These are phyloP conservation scores for Sciurus niger DNA, from an alignment of 2,113 vertebrate species.

Conservation along the genomic window DNA sequence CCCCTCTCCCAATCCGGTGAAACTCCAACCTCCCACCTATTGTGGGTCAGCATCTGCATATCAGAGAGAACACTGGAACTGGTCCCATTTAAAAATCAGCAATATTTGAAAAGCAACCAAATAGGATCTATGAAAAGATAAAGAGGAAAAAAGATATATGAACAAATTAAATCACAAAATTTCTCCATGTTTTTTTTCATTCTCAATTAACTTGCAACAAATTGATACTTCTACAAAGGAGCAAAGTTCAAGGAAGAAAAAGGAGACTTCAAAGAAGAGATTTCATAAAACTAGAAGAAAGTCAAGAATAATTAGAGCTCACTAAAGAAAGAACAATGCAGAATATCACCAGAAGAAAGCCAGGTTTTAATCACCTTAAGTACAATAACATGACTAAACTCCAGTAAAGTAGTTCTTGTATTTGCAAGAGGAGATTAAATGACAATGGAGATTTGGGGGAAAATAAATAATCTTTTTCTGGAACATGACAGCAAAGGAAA, in stretches of 20 bases:
- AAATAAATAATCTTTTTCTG: not conserved
- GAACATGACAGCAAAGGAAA: not conserved
- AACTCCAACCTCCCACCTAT: no score
- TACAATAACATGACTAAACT: not conserved
- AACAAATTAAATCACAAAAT: conserved; percentile 48
- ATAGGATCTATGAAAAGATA: not conserved
- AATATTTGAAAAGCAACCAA: conserved; percentile 38
- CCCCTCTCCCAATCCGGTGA: no score
- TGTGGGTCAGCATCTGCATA: no score
- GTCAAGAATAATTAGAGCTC: not conserved
- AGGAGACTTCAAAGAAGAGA: not conserved
- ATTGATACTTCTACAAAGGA: not conserved
- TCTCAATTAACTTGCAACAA: not conserved
- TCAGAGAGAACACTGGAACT: no score
- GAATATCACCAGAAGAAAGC: not conserved
- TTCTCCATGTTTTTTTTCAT: not conserved
- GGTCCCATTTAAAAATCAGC: not conserved
- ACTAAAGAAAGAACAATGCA: not conserved
- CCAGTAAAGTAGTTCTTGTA: not conserved
- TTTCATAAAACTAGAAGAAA: not conserved
- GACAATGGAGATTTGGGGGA: not conserved
- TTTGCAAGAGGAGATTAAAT: conserved; percentile 1
- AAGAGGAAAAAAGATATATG: not conserved
- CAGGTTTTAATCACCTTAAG: not conserved
- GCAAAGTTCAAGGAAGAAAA: not conserved